Percentiles rank a stretch among this genome's conserved stretches.
These are phyloP conservation scores for Lithobates pipiens DNA, from an alignment of 2,797 vertebrate genomes.

Conservation along the genomic window DNA sequence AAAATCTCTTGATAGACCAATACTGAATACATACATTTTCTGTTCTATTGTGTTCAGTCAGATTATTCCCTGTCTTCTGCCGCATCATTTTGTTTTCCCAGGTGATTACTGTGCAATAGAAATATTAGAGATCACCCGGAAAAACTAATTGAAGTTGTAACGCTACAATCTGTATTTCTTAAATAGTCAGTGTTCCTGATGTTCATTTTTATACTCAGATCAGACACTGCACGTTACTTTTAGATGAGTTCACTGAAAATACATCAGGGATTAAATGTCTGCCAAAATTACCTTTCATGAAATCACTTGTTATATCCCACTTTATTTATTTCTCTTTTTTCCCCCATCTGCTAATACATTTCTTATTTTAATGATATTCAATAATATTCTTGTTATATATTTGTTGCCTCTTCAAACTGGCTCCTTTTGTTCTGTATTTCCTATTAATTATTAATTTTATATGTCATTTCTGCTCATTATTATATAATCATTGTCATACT, in stretches of 20 bases:
- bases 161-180: slow-evolving; percentile 55
- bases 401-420: slow-evolving; percentile 43
- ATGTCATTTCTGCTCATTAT: slow-evolving; percentile 46
- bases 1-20: slow-evolving; percentile 62
- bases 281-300: slow-evolving; percentile 56
- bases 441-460: slow-evolving; percentile 55
- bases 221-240: slow-evolving; percentile 54
- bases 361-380: slow-evolving; percentile 50
- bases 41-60: slow-evolving; percentile 60
- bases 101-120: slow-evolving; percentile 55
- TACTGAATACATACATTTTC: slow-evolving; percentile 56
- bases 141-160: slow-evolving; percentile 59
- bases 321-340: slow-evolving; percentile 55
- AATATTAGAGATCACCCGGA: slow-evolving; percentile 58
- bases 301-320: slow-evolving; percentile 47
- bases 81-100: slow-evolving; percentile 39
- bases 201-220: slow-evolving; percentile 56
- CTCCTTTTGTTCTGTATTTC: slow-evolving; percentile 44
- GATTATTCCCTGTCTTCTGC: slow-evolving; percentile 57
- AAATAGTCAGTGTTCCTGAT: slow-evolving; percentile 51
- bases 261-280: slow-evolving; percentile 52
- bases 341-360: slow-evolving; percentile 53
- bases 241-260: slow-evolving; percentile 48
- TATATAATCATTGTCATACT: slow-evolving; percentile 36
- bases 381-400: slow-evolving; percentile 53